These are phyloP conservation scores for Alcedo atthis DNA, from an alignment of 2,797 vertebrate genomes.

Conservation along the genomic window DNA sequence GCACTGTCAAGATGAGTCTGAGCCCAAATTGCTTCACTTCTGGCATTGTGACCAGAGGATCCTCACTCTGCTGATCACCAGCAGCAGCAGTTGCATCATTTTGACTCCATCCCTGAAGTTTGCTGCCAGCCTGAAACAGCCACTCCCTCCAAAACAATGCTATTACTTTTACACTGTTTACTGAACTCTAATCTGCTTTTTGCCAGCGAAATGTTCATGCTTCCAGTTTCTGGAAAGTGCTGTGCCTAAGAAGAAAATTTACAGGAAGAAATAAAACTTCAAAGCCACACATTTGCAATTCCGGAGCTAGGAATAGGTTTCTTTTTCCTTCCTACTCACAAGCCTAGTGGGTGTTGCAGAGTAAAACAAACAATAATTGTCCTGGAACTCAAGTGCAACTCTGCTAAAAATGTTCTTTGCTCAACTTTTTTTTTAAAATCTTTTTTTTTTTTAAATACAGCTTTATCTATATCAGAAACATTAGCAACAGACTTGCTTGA, in stretches of 20 bases:
- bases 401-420: background rate
- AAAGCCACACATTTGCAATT: background rate
- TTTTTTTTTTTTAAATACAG: background rate
- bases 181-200: conserved; percentile 22
- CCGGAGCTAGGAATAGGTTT: background rate
- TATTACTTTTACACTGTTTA: conserved; percentile 13
- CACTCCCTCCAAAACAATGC: conserved; percentile 52
- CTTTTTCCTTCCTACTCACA: conserved; percentile 9
- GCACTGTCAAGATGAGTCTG: background rate
- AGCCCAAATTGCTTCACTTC: background rate
- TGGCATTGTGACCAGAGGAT: background rate
- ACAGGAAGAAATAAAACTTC: conserved; percentile 51
- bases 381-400: background rate
- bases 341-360: background rate
- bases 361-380: background rate
- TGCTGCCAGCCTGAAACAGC: background rate
- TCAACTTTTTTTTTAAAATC: background rate
- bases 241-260: background rate
- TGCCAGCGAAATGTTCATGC: background rate
- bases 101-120: background rate
- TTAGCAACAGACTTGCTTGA: fast-evolving
- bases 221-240: background rate
- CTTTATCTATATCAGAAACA: background rate
- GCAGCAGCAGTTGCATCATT: background rate
- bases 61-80: background rate